Conservation (phyloP, 2,113 vertebrate species). For the Hydrochoerus hydrochaeris region DNA sequence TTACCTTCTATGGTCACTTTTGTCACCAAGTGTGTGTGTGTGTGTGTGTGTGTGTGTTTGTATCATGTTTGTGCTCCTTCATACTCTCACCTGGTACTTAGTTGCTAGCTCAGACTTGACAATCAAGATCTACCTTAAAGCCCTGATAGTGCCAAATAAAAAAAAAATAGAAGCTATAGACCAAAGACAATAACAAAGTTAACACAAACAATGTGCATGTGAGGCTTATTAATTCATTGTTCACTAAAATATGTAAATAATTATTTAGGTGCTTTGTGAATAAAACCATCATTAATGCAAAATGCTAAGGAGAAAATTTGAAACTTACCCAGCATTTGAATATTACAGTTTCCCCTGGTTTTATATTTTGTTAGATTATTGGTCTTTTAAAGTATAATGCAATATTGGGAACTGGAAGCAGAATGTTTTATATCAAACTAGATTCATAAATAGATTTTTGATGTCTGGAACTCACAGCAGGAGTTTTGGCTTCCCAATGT, state of each 20-base stretch:
- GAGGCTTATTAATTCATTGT: neutral
- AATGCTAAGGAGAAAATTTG: neutral
- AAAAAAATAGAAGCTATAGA: neutral
- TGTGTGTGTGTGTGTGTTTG: neutral
- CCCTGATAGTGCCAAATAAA: neutral
- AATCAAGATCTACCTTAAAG: neutral
- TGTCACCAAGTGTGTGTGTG: fast-evolving
- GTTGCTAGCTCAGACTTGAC: neutral
- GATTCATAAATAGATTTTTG: conserved; percentile 7
- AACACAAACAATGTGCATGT: neutral
- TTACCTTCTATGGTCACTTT: neutral
- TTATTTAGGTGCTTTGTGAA: neutral
- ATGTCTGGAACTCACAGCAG: neutral
- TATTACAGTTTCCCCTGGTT: neutral
- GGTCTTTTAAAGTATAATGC: neutral
- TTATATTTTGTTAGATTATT: neutral
- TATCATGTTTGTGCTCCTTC: neutral
- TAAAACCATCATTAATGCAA: neutral
- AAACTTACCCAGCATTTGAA: neutral
- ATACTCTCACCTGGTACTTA: neutral
- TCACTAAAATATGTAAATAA: neutral
- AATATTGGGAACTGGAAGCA: neutral
- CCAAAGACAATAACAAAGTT: neutral
- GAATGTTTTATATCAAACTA: neutral
- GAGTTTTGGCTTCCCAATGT: neutral